Conservation (phyloP, 1,140 invertebrate species). For the Drosophila setifemur region DNA sequence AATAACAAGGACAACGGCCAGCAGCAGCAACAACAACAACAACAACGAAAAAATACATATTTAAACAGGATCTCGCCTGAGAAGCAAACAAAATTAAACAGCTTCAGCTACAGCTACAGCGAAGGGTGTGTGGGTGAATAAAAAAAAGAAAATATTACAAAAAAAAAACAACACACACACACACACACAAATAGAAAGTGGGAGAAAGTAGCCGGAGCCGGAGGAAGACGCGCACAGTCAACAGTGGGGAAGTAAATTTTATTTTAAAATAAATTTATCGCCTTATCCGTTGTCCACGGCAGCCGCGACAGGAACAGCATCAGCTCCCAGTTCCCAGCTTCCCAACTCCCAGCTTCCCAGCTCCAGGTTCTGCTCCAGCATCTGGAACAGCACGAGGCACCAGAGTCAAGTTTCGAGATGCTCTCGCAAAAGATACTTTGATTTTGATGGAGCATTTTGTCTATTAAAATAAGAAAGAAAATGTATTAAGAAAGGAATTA, state of each 20-base stretch:
- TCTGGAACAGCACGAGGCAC: background rate
- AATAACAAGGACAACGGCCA: constrained; percentile 46
- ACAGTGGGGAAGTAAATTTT: constrained; percentile 78
- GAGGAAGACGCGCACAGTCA: constrained; percentile 18
- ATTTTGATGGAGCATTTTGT: no score
- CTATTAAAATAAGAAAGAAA: no score
- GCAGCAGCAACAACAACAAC: constrained; percentile 15
- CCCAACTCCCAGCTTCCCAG: no score
- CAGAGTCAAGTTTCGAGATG: no score
- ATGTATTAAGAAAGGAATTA: no score
- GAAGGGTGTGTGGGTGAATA: background rate
- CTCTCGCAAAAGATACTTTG: no score
- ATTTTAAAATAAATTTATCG: constrained; percentile 81
- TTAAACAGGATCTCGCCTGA: constrained; percentile 63
- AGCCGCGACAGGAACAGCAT: constrained; percentile 37
- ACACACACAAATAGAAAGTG: no score
- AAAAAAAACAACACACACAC: no score
- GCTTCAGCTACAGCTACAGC: constrained; percentile 47
- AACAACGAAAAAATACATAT: constrained; percentile 64
- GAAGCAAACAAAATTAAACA: constrained; percentile 79
- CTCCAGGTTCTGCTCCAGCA: constrained; percentile 4
- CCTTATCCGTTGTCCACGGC: constrained; percentile 79
- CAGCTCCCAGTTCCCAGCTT: no score
- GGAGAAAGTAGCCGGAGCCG: background rate
- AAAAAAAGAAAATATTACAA: no score